Conservation (phyloP, 2,113 vertebrate species). For the Peromyscus leucopus region DNA sequence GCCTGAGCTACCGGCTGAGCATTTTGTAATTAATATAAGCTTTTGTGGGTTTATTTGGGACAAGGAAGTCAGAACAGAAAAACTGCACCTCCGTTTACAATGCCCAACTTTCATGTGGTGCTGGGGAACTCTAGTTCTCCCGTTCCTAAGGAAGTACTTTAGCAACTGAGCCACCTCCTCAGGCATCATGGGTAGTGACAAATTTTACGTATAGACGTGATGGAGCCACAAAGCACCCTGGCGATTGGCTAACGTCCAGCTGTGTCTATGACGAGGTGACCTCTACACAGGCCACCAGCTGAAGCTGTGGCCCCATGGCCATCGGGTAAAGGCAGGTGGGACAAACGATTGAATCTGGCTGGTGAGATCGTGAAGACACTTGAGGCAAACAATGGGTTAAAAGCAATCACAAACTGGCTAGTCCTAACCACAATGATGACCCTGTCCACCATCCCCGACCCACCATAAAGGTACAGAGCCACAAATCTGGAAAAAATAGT, state of each 20-base stretch:
- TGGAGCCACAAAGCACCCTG: background rate
- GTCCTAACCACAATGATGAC: background rate
- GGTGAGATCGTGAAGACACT: background rate
- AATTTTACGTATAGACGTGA: background rate
- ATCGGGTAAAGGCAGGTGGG: background rate
- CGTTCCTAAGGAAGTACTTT: background rate
- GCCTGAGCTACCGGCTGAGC: too few relatives aligned
- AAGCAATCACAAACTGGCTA: too few relatives aligned
- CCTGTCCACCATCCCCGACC: background rate
- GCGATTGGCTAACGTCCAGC: background rate
- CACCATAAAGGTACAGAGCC: background rate
- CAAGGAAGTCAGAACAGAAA: too few relatives aligned
- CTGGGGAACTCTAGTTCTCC: background rate
- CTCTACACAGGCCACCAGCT: accelerated
- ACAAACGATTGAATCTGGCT: background rate
- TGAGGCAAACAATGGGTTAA: background rate
- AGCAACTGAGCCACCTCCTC: background rate
- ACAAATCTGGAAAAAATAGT: background rate
- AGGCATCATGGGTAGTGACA: background rate
- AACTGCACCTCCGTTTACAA: too few relatives aligned
- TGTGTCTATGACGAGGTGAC: background rate
- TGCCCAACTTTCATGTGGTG: background rate
- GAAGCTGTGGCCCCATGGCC: accelerated
- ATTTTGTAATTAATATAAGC: too few relatives aligned
- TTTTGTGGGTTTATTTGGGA: too few relatives aligned